phyloP scores from a whole-genome alignment of 2,113 vertebrate genomes.

The Tyto alba region DNA sequence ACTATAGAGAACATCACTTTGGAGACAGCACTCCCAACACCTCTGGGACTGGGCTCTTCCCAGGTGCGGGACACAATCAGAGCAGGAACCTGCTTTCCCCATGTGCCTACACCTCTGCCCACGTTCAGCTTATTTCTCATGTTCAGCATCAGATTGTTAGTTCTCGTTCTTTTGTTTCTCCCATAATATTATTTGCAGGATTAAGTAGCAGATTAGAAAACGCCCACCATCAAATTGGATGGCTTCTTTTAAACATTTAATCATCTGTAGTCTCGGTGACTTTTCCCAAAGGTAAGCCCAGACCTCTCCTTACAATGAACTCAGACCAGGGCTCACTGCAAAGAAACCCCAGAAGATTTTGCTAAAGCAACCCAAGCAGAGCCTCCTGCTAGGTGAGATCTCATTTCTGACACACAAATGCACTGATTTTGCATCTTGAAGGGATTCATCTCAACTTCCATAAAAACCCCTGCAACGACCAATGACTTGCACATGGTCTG shows the following conservation, averaged over 20 bases:
- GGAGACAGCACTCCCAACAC: neutral
- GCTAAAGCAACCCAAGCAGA: neutral
- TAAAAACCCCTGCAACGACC: neutral
- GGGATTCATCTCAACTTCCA: neutral
- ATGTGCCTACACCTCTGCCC: neutral
- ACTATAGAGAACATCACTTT: neutral
- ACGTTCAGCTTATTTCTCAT: neutral
- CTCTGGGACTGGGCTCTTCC: neutral
- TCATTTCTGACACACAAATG: fast-evolving
- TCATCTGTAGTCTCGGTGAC: neutral
- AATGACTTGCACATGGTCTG: neutral
- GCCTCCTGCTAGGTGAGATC: neutral
- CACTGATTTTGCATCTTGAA: neutral
- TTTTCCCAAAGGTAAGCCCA: neutral
- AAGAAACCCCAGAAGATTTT: neutral
- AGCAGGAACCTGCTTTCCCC: neutral
- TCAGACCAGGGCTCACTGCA: neutral
- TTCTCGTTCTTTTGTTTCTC: neutral
- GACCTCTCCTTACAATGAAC: neutral
- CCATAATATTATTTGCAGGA: neutral
- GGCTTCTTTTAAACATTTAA: neutral
- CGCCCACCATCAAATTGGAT: neutral
- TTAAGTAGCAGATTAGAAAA: neutral
- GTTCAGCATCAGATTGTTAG: neutral
- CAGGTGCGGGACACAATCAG: fast-evolving